A percentile compares a stretch with the other conserved stretches of the same genome.
Evolutionary conservation across 2,797 vertebrate genomes (phyloP).

Genomic region (Podarcis lilfordi): DNA sequence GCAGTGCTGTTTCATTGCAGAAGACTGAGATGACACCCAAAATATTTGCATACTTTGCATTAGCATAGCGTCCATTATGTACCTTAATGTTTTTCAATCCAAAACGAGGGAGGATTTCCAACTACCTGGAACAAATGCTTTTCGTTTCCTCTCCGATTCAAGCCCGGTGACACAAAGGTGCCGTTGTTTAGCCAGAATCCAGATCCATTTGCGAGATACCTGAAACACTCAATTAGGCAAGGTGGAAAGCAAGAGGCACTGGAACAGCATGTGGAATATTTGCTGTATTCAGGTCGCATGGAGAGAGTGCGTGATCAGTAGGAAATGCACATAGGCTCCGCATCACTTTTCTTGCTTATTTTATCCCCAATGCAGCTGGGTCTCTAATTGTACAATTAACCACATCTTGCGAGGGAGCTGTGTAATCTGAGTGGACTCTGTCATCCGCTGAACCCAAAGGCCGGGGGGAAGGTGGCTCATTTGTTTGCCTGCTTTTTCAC

Average conservation of each 20-base stretch:
- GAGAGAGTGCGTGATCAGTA: conserved; percentile 32
- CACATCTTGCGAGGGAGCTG: not conserved
- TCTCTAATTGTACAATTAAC: conserved; percentile 27
- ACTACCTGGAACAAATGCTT: not conserved
- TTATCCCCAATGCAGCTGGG: not conserved
- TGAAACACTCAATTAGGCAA: conserved; percentile 41
- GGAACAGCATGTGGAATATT: conserved; percentile 38
- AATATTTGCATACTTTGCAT: not conserved
- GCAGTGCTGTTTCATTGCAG: rapidly evolving
- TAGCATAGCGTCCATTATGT: not conserved
- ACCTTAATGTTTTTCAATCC: not conserved
- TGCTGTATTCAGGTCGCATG: not conserved
- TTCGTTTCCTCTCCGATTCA: not conserved
- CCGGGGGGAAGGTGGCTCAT: not conserved
- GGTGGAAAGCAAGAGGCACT: conserved; percentile 11
- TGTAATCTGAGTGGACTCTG: not conserved
- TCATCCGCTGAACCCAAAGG: conserved; percentile 13
- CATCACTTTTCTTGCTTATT: not conserved
- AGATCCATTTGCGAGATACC: conserved; percentile 43
- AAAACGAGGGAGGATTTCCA: not conserved
- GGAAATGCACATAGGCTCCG: not conserved
- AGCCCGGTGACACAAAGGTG: conserved; percentile 18
- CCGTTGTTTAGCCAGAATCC: conserved; percentile 15
- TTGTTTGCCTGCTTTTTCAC: conserved; percentile 16
- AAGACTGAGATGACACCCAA: not conserved